A percentile compares a stretch with the other conserved stretches of the same genome.
These are phyloP conservation scores for Percina caprodes DNA, from an alignment of 2,113 vertebrate species.

Conservation along the genomic window DNA sequence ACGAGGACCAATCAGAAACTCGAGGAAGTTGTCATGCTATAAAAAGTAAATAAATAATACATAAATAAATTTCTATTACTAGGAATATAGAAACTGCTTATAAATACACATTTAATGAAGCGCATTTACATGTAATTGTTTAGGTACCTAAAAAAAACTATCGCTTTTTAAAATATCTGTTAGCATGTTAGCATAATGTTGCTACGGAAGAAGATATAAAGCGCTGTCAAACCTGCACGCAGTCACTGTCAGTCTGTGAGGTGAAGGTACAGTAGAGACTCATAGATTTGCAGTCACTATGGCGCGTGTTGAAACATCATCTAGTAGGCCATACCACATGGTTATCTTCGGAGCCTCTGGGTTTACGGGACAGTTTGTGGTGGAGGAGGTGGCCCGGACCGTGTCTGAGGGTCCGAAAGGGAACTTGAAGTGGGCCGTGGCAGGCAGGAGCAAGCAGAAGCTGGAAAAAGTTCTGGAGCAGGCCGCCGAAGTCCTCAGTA, in stretches of 20 bases:
- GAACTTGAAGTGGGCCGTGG: constrained; percentile 90
- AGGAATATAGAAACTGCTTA: rapidly evolving
- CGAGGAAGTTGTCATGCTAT: neutral
- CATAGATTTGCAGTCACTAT: constrained; percentile 50
- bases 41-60: neutral
- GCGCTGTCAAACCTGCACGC: constrained; percentile 34
- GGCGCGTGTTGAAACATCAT: constrained; percentile 72
- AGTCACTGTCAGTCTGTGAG: constrained; percentile 13
- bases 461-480: constrained; percentile 89
- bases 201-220: constrained; percentile 66
- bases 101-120: neutral
- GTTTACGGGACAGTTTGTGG: constrained; percentile 95
- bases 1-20: constrained; percentile 51
- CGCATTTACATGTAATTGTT: neutral
- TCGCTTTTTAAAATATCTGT: neutral
- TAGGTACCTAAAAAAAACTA: neutral
- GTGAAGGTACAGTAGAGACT: neutral
- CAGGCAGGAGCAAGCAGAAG: constrained; percentile 89
- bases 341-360: constrained; percentile 94
- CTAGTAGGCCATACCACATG: constrained; percentile 84
- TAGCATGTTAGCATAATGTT: constrained; percentile 35
- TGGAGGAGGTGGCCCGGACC: constrained; percentile 90
- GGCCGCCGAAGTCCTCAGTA: constrained; percentile 87
- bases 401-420: constrained; percentile 79
- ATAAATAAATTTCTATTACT: too few relatives aligned